Percentiles rank a stretch among this genome's conserved stretches.
Evolutionary conservation across 2,888 invertebrate species (phyloP).

Genomic region (Diloba caeruleocephala): DNA sequence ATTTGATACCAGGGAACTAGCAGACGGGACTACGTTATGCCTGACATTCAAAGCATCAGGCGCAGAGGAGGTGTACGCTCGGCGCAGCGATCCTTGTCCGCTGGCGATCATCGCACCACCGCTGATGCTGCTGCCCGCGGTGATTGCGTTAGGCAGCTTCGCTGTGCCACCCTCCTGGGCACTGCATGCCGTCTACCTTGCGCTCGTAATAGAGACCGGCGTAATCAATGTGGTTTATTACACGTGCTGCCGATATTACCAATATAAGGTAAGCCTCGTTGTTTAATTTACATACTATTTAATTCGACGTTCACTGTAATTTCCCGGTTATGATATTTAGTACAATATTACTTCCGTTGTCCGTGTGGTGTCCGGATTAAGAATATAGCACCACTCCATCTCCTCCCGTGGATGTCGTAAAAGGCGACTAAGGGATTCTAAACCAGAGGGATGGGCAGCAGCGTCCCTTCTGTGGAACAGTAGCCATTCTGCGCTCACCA

Average conservation of each 20-base stretch:
- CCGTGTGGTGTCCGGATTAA: no score
- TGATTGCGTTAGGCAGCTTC: slow-evolving; percentile 74
- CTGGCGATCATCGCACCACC: slow-evolving; percentile 77
- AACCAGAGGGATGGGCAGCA: no score
- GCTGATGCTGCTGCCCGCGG: slow-evolving; percentile 81
- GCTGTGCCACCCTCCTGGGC: slow-evolving; percentile 75
- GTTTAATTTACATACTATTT: background rate
- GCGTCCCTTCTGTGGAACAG: no score
- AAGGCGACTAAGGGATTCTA: no score
- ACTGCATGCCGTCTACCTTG: slow-evolving; percentile 75
- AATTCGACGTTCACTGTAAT: no score
- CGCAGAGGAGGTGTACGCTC: slow-evolving; percentile 73
- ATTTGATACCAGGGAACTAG: slow-evolving; percentile 74
- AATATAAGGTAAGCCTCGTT: slow-evolving; percentile 69
- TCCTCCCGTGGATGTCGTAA: no score
- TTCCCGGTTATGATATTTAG: no score
- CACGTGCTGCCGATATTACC: slow-evolving; percentile 72
- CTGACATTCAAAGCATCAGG: slow-evolving; percentile 77
- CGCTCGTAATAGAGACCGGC: slow-evolving; percentile 75
- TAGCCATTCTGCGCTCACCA: no score
- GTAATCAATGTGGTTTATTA: slow-evolving; percentile 77
- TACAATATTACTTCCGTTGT: no score
- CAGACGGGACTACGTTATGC: slow-evolving; percentile 79
- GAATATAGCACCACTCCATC: no score
- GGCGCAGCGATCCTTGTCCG: slow-evolving; percentile 76